Percentiles rank a stretch among this genome's conserved stretches.
These are phyloP conservation scores for Oreochromis niloticus DNA, from an alignment of 2,113 vertebrate species.

Conservation along the genomic window DNA sequence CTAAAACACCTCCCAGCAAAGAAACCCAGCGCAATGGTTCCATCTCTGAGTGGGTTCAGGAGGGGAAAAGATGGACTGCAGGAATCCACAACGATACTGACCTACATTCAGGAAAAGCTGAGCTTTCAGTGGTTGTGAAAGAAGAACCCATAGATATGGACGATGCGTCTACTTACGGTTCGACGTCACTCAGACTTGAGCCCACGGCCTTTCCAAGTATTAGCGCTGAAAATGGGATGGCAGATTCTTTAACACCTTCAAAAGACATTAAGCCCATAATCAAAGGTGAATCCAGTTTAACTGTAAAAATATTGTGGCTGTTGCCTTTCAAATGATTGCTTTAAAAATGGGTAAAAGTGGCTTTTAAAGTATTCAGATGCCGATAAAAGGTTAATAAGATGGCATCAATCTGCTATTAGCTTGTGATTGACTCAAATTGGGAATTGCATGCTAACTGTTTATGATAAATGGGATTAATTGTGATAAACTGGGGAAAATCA, in stretches of 20 bases:
- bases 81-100: background rate
- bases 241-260: constrained; percentile 73
- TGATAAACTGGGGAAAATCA: background rate
- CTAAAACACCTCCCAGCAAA: constrained; percentile 9
- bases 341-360: background rate
- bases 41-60: background rate
- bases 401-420: background rate
- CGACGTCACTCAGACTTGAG: constrained; percentile 28
- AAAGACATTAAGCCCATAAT: constrained; percentile 54
- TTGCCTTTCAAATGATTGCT: background rate
- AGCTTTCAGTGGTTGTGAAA: background rate
- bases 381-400: background rate
- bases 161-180: background rate
- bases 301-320: background rate
- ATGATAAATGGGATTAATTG: background rate
- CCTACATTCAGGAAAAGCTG: background rate
- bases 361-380: background rate
- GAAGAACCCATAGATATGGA: constrained; percentile 5
- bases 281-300: constrained; percentile 77
- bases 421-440: background rate
- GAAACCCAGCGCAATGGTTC: background rate
- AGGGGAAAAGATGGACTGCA: background rate
- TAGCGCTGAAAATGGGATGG: background rate
- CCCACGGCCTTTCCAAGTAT: background rate
- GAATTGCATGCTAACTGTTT: background rate